phyloP scores from a whole-genome alignment of 2,888 invertebrate species.

The Pseudanteris insignis region DNA sequence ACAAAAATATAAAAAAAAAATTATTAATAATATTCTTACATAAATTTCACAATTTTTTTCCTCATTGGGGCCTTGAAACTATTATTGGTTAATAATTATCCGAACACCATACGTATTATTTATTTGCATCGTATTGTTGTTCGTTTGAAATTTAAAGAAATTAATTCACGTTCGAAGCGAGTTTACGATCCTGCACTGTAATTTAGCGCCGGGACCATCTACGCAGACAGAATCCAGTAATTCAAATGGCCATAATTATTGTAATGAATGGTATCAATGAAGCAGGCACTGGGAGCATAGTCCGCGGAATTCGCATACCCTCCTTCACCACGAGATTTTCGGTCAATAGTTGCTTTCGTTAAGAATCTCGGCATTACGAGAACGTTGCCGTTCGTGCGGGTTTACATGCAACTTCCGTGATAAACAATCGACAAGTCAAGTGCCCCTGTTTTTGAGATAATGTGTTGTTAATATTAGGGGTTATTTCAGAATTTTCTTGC shows the following conservation, averaged over 20 bases:
- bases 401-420: too few species aligned
- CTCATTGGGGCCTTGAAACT: too few species aligned
- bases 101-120: too few species aligned
- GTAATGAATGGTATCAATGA: slow-evolving; percentile 30
- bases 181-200: slow-evolving; percentile 1
- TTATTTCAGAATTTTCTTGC: too few species aligned
- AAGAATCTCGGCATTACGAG: neutral
- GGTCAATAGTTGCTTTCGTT: slow-evolving; percentile 3
- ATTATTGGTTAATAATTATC: too few species aligned
- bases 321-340: slow-evolving; percentile 4
- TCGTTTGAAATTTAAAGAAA: slow-evolving; percentile 17
- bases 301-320: slow-evolving; percentile 7
- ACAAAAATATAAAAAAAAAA: too few species aligned
- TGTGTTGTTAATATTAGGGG: too few species aligned
- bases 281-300: slow-evolving; percentile 3
- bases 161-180: slow-evolving; percentile 24
- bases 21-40: too few species aligned
- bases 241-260: slow-evolving; percentile 31
- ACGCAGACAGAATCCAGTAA: slow-evolving; percentile 14
- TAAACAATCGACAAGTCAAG: too few species aligned
- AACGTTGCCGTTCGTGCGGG: too few species aligned
- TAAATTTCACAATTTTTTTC: too few species aligned
- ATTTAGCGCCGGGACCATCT: slow-evolving; percentile 11
- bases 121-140: slow-evolving; percentile 8
- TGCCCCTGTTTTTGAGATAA: too few species aligned